Percentiles rank a stretch among this genome's conserved stretches.
Evolutionary conservation across 2,888 invertebrate genomes (phyloP).

Genomic region (Galeopsomyia nigrocyanea): DNA sequence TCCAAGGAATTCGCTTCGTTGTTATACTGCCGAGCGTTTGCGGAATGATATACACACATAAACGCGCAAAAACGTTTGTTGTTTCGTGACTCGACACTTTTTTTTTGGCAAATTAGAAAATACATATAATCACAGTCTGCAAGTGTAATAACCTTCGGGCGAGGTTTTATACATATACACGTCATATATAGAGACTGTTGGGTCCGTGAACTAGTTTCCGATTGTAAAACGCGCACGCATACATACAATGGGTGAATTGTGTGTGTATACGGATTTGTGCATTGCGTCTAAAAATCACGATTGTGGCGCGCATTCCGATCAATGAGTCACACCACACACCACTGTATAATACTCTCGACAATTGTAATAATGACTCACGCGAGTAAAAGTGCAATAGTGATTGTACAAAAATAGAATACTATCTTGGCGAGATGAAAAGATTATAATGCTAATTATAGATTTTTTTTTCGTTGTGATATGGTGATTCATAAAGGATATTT

Average conservation of each 20-base stretch:
- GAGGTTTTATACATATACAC: background rate
- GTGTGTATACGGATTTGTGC: constrained; percentile 8
- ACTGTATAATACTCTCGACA: background rate
- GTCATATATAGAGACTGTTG: constrained; percentile 23
- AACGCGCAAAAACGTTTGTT: background rate
- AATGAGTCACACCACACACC: constrained; percentile 28
- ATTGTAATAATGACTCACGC: constrained; percentile 24
- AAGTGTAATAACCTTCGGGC: constrained; percentile 11
- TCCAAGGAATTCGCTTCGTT: constrained; percentile 31
- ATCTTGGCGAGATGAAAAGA: too few species aligned
- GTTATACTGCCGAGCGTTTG: constrained; percentile 14
- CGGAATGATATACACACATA: constrained; percentile 26
- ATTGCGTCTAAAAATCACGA: background rate
- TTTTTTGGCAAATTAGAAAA: constrained; percentile 5
- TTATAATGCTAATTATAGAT: too few species aligned
- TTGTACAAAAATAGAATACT: too few species aligned
- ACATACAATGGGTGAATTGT: constrained; percentile 25
- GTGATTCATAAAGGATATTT: too few species aligned
- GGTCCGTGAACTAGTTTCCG: constrained; percentile 46
- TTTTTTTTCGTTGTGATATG: too few species aligned
- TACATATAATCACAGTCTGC: background rate
- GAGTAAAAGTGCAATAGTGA: too few species aligned
- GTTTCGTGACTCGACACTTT: too few species aligned
- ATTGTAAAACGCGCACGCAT: background rate
- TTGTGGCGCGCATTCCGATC: background rate